A percentile compares a stretch with the other conserved stretches of the same genome.
phyloP scores from a whole-genome alignment of 1,140 invertebrate species.

The Ceratina australensis region DNA sequence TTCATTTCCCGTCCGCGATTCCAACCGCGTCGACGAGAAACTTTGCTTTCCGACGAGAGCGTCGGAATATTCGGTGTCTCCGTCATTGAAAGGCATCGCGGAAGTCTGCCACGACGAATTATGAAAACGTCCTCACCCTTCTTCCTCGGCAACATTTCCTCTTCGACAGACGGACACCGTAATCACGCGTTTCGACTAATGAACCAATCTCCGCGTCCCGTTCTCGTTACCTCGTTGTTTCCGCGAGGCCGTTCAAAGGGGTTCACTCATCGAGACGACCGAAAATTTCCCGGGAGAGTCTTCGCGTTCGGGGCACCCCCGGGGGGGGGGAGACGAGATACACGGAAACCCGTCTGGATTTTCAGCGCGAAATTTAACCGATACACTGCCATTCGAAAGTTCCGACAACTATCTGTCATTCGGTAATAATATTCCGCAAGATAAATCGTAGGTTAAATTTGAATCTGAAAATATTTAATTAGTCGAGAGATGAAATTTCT shows the following conservation, averaged over 20 bases:
- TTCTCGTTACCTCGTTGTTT: neutral
- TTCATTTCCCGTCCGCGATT: neutral
- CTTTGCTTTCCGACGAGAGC: neutral
- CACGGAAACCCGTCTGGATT: neutral
- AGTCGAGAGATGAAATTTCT: too few species aligned
- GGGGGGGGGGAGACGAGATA: neutral
- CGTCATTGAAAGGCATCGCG: too few species aligned
- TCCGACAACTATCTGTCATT: too few species aligned
- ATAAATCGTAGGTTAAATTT: too few species aligned
- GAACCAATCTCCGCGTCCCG: neutral
- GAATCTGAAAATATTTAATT: too few species aligned
- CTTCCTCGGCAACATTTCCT: too few species aligned
- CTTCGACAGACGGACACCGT: neutral
- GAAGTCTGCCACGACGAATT: too few species aligned
- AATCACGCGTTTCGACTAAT: constrained; percentile 1
- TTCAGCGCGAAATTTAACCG: neutral
- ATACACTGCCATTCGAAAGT: too few species aligned
- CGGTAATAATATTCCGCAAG: too few species aligned
- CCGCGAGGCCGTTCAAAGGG: neutral
- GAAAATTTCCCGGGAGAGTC: neutral
- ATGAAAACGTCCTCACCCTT: too few species aligned
- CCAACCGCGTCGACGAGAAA: neutral
- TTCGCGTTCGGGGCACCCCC: constrained; percentile 1
- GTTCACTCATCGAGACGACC: neutral
- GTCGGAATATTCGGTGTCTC: too few species aligned